Conservation (phyloP, 1,140 invertebrate genomes). For the Luehdorfia chinensis region DNA sequence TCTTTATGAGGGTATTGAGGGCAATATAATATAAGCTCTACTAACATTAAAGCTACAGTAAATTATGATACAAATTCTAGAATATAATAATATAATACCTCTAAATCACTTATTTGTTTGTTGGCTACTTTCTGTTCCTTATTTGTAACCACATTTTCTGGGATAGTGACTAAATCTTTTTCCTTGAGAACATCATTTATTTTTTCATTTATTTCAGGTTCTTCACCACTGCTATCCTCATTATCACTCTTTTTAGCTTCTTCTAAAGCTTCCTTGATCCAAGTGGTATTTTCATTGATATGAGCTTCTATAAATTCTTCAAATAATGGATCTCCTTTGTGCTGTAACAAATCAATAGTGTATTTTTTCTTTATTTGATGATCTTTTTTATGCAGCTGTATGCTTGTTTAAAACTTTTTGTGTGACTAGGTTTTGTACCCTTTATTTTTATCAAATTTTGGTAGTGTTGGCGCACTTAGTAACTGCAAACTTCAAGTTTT, state of each 20-base stretch:
- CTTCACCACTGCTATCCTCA: conserved; percentile 46
- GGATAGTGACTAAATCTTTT: conserved; percentile 5
- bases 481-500: no score
- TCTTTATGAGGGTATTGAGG: no score
- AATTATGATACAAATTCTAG: no score
- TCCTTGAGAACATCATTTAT: conserved; percentile 10
- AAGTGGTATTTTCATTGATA: conserved; percentile 79
- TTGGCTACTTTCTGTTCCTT: conserved; percentile 77
- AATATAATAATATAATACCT: conserved; percentile 79
- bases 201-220: conserved; percentile 22
- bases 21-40: no score
- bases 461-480: neutral
- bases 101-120: conserved; percentile 84
- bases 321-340: conserved; percentile 93
- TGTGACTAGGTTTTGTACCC: no score
- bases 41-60: no score
- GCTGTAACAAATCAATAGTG: conserved; percentile 69
- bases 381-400: neutral
- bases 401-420: neutral
- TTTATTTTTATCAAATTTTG: no score
- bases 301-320: conserved; percentile 92
- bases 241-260: conserved; percentile 54
- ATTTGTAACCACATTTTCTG: conserved; percentile 18
- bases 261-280: conserved; percentile 83
- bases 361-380: neutral